Conservation (phyloP, 2,113 vertebrate genomes). For the Pitta sordida region DNA sequence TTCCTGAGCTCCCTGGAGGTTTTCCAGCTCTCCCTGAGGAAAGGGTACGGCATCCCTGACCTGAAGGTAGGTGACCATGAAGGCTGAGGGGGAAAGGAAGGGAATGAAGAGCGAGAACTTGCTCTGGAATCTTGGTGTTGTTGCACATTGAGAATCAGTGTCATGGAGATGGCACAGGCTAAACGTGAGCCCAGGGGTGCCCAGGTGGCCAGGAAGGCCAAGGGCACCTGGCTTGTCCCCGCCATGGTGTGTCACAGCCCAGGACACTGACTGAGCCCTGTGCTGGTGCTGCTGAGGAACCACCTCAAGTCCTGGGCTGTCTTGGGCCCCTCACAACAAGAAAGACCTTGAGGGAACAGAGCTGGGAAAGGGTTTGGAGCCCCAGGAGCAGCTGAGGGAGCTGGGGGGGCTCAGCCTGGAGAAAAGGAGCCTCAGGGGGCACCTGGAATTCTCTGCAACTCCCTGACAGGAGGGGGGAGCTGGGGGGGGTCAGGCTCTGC, state of each 20-base stretch:
- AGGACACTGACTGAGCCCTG: background rate
- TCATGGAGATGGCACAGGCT: background rate
- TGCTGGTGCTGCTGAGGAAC: background rate
- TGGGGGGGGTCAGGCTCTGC: background rate
- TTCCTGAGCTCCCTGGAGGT: conserved; percentile 91
- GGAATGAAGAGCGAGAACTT: background rate
- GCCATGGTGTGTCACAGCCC: background rate
- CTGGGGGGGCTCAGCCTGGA: background rate
- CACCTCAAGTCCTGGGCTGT: background rate
- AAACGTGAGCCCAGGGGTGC: fast-evolving
- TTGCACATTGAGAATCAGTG: fast-evolving
- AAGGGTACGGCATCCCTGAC: conserved; percentile 85
- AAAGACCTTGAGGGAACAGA: background rate
- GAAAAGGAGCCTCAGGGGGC: background rate
- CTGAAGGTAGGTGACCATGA: conserved; percentile 80
- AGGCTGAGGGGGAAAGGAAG: background rate
- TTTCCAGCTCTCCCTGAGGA: conserved; percentile 92
- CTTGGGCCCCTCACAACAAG: background rate
- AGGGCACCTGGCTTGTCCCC: fast-evolving
- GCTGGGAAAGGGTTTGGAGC: background rate
- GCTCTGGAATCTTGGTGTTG: background rate
- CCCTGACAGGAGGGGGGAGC: background rate
- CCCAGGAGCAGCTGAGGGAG: background rate
- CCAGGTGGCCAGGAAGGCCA: background rate
- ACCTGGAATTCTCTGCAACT: background rate